Evolutionary conservation across 2,797 vertebrate genomes (phyloP), one percentile per base, ranked within the genome.

Genomic region (Scleropages formosus): DNA sequence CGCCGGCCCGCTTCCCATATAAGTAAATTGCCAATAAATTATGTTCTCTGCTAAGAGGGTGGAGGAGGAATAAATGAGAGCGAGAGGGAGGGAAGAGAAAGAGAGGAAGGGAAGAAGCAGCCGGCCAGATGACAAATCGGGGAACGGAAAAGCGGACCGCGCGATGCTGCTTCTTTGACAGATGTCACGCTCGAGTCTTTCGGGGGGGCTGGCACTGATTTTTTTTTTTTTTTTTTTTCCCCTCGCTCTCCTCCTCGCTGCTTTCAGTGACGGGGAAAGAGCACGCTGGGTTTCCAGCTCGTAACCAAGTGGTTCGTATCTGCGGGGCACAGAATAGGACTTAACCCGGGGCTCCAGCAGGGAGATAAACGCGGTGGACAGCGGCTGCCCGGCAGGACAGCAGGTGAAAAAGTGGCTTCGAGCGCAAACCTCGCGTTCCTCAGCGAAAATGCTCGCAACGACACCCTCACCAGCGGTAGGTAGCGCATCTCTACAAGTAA

Each of bases 11-110:
- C 82, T 81, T 78, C 77, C 73, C 80, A 75, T 78, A 82, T 80
- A 84, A 88, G 82, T 79, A 88, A 84, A 89, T 84, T 86, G 84
- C 80, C 79, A 78, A 84, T 89, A 85, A 86, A 90, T 88, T 85
- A 44, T 78, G 84, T 84, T 84, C 74, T 67, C 47, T 68, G 47
- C 24, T 65, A 53, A 13, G 70, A 68, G 77, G 76, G 82, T n/a
- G 76, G 74, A 67, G 62, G 78, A 65, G 61, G 18, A 80, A 66
- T 77, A 63, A 46, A 53, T 51, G 56, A 62, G 46, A 63, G 56
- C 24, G 71, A 47, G 47, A 24, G 71, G 59, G 76, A 49, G 66
- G 80, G 61, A 77, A 67, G 73, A 46, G 71, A 53, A 49, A 56
- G 75, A 20, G 39, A 9, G 80, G n/a, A n/a, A n/a, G n/a, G n/a